Conservation (phyloP, 2,888 invertebrate genomes). For the Neria commutata region DNA sequence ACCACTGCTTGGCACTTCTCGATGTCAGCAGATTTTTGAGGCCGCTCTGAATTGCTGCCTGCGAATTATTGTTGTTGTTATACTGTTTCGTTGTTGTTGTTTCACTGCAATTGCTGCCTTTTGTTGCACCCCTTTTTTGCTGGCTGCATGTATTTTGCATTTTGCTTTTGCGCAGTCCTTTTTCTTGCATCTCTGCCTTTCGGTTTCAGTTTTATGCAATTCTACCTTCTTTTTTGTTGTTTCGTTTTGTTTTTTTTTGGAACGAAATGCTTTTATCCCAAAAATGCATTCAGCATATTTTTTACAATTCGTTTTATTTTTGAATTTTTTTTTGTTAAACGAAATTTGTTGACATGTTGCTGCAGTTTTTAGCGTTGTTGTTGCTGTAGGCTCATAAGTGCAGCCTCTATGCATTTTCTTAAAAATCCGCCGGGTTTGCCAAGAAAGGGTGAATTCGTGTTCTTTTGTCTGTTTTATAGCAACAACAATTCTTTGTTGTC, state of each 20-base stretch:
- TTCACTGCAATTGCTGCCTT: constrained; percentile 5
- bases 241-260: no score
- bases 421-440: background rate
- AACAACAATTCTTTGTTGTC: constrained; percentile 1
- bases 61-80: constrained; percentile 15
- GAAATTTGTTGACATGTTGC: constrained; percentile 12
- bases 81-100: constrained; percentile 10
- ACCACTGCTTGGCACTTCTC: constrained; percentile 1
- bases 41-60: background rate
- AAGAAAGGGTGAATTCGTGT: constrained; percentile 12
- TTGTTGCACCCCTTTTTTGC: constrained; percentile 18
- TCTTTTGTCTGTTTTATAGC: background rate
- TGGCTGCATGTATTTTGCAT: background rate
- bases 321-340: constrained; percentile 16
- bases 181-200: constrained; percentile 11
- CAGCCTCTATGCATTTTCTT: background rate
- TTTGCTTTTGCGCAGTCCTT: constrained; percentile 19
- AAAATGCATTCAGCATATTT: constrained; percentile 48
- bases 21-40: background rate
- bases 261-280: no score
- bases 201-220: constrained; percentile 9
- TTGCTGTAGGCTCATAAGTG: constrained; percentile 12
- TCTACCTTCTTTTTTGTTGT: no score
- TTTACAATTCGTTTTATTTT: constrained; percentile 22
- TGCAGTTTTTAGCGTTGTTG: constrained; percentile 18